Evolutionary conservation across 2,888 invertebrate genomes (phyloP).

Genomic region (Orthosia incerta): DNA sequence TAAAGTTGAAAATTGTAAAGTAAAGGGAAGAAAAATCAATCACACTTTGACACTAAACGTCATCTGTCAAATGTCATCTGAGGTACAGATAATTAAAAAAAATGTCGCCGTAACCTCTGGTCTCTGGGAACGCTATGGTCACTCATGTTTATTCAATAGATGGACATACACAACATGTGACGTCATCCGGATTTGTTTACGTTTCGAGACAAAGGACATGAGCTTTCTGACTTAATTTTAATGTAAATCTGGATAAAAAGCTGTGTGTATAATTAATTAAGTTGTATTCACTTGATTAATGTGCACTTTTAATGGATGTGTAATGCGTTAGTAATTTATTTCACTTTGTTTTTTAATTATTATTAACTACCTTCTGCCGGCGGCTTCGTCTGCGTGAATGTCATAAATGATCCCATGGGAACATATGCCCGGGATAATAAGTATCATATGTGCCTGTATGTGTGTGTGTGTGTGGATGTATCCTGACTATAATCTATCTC

Average conservation of each 20-base stretch:
- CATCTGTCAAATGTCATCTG: constrained; percentile 67
- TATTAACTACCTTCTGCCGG: too few relatives aligned
- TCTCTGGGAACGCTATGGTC: constrained; percentile 66
- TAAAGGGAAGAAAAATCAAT: constrained; percentile 61
- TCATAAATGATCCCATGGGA: too few relatives aligned
- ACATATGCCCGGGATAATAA: too few relatives aligned
- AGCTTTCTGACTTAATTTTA: constrained; percentile 30
- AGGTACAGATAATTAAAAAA: constrained; percentile 66
- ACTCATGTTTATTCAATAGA: constrained; percentile 45
- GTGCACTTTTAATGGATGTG: neutral
- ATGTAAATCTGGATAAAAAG: constrained; percentile 38
- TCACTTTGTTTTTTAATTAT: too few relatives aligned
- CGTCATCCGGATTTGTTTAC: constrained; percentile 57
- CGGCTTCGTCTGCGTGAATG: too few relatives aligned
- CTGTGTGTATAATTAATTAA: constrained; percentile 35
- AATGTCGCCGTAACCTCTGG: constrained; percentile 67
- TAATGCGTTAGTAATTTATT: constrained; percentile 6
- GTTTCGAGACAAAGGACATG: constrained; percentile 52
- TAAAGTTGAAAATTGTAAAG: constrained; percentile 21
- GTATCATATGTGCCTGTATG: too few relatives aligned
- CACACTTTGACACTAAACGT: constrained; percentile 69
- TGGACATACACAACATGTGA: constrained; percentile 31
- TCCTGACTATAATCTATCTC: too few relatives aligned
- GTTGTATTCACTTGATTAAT: constrained; percentile 20
- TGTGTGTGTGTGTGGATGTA: too few relatives aligned